Percentiles rank a stretch among this genome's conserved stretches.
phyloP scores from a whole-genome alignment of 2,113 vertebrate genomes.

The Tympanuchus pallidicinctus region DNA sequence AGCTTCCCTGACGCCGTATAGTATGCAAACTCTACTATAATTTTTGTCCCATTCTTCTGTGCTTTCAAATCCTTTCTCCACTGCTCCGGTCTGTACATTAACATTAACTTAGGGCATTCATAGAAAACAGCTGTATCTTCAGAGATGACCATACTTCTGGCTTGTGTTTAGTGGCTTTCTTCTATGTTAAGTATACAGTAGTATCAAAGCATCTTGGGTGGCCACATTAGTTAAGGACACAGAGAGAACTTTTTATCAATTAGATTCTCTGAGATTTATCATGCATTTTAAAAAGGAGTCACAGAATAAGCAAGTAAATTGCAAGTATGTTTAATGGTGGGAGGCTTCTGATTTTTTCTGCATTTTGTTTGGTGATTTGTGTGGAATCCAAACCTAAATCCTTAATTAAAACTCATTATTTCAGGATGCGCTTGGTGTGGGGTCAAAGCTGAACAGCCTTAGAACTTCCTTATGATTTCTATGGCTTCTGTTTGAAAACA shows the following conservation, averaged over 20 bases:
- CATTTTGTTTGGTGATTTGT: not conserved
- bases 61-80: not conserved
- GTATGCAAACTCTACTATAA: no score
- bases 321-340: not conserved
- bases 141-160: not conserved
- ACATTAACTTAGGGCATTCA: not conserved
- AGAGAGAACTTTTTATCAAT: not conserved
- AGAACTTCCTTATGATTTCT: not conserved
- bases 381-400: not conserved
- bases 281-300: rapidly evolving
- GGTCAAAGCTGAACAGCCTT: not conserved
- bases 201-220: not conserved
- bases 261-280: not conserved
- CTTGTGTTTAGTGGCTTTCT: not conserved
- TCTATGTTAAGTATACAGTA: not conserved
- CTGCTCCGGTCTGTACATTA: not conserved
- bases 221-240: not conserved
- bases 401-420: not conserved
- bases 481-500: not conserved
- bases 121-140: not conserved
- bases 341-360: not conserved
- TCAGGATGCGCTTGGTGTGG: not conserved
- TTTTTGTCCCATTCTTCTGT: not conserved
- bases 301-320: not conserved
- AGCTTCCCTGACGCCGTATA: not conserved